phyloP scores from a whole-genome alignment of 2,797 vertebrate species.

The Gymnoscopelus braueri region DNA sequence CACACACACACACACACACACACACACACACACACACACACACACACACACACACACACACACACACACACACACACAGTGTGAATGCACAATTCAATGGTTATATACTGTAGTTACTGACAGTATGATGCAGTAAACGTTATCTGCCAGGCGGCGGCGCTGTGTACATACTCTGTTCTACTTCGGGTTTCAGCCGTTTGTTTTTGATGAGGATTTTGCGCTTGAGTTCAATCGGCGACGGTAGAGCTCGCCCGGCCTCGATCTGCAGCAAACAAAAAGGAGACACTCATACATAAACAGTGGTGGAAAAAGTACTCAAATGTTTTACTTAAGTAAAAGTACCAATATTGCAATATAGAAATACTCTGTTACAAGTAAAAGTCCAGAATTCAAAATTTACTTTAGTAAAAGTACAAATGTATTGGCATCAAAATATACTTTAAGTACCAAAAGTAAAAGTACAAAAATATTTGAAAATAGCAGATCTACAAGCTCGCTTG shows the following conservation, averaged over 20 bases:
- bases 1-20: slow-evolving; percentile 13
- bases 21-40: slow-evolving; percentile 2
- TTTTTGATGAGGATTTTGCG: slow-evolving; percentile 99
- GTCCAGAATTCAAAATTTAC: no score
- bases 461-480: no score
- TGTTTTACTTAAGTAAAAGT: no score
- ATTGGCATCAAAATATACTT: no score
- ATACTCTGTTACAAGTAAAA: no score
- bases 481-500: no score
- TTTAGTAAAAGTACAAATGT: no score
- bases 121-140: not conserved
- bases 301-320: no score
- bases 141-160: not conserved
- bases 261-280: slow-evolving; percentile 78
- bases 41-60: not conserved
- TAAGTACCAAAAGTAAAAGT: no score
- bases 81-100: not conserved
- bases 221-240: slow-evolving; percentile 94
- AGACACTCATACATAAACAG: no score
- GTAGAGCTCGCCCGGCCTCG: slow-evolving; percentile 88
- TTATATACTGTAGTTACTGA: not conserved
- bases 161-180: slow-evolving; percentile 92
- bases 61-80: not conserved
- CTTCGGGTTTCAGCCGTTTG: slow-evolving; percentile 97
- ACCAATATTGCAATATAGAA: no score